Evolutionary conservation across 2,888 invertebrate genomes (phyloP).

Genomic region (Alviniconcha strummeri): DNA sequence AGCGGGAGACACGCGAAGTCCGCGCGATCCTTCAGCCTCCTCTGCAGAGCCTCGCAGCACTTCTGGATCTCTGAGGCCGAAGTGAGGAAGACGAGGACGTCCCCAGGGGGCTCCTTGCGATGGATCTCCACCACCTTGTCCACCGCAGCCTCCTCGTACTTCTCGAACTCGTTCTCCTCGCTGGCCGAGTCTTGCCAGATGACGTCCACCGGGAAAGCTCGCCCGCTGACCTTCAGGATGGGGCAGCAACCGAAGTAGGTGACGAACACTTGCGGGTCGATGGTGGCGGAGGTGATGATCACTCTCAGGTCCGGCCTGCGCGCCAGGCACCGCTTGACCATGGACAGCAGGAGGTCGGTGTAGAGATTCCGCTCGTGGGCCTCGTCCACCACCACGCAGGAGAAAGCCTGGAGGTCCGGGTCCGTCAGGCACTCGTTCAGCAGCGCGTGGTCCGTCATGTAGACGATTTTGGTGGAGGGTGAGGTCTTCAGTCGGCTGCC

Average conservation of each 20-base stretch:
- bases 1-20: slow-evolving; percentile 55
- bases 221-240: slow-evolving; percentile 66
- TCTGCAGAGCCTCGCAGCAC: slow-evolving; percentile 54
- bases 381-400: slow-evolving; percentile 71
- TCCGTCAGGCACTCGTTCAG: slow-evolving; percentile 69
- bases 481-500: slow-evolving; percentile 52
- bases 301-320: slow-evolving; percentile 64
- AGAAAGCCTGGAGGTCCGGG: slow-evolving; percentile 52
- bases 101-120: slow-evolving; percentile 57
- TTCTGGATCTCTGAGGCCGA: slow-evolving; percentile 66
- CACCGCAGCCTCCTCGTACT: slow-evolving; percentile 59
- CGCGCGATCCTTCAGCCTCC: slow-evolving; percentile 36
- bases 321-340: slow-evolving; percentile 61
- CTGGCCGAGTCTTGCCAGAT: slow-evolving; percentile 58
- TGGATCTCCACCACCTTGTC: slow-evolving; percentile 64
- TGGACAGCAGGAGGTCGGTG: slow-evolving; percentile 71
- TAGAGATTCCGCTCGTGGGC: slow-evolving; percentile 73
- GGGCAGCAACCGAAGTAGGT: slow-evolving; percentile 64
- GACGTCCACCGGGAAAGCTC: slow-evolving; percentile 71
- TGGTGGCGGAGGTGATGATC: slow-evolving; percentile 72
- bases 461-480: slow-evolving; percentile 70
- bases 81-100: slow-evolving; percentile 73
- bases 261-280: slow-evolving; percentile 66
- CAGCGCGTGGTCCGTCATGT: slow-evolving; percentile 70
- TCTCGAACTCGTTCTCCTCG: slow-evolving; percentile 45